Evolutionary conservation across 1,140 invertebrate genomes (phyloP).

Genomic region (Zaprionus taronus): DNA sequence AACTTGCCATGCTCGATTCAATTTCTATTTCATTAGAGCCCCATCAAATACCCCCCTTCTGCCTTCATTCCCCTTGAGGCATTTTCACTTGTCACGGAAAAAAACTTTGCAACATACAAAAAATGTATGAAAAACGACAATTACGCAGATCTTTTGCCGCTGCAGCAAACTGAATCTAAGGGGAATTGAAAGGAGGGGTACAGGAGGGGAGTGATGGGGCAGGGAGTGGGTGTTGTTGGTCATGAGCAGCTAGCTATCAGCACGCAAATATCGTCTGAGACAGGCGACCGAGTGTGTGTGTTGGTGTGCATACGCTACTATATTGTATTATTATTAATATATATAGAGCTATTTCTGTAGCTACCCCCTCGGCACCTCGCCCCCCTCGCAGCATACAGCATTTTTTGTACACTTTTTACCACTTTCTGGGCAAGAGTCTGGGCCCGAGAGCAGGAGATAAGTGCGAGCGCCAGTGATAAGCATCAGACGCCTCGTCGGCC

Average conservation of each 20-base stretch:
- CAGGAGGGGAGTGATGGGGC: neutral
- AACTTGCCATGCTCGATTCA: slow-evolving; percentile 23
- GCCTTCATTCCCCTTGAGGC: no score
- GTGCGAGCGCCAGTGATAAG: slow-evolving; percentile 38
- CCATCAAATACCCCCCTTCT: neutral
- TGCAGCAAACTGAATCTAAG: neutral
- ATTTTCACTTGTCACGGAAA: slow-evolving; percentile 33
- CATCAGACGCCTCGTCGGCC: slow-evolving; percentile 19
- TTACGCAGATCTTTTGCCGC: slow-evolving; percentile 74
- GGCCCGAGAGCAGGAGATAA: slow-evolving; percentile 31
- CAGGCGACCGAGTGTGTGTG: slow-evolving; percentile 31
- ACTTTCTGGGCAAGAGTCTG: slow-evolving; percentile 30
- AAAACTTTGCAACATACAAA: slow-evolving; percentile 42
- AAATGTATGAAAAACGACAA: slow-evolving; percentile 49
- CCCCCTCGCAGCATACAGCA: neutral
- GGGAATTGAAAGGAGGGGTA: neutral
- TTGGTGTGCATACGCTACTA: slow-evolving; percentile 1
- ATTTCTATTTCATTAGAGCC: neutral
- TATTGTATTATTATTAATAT: slow-evolving; percentile 20
- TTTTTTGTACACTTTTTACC: slow-evolving; percentile 19
- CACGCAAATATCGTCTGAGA: slow-evolving; percentile 43
- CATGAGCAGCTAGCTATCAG: slow-evolving; percentile 30
- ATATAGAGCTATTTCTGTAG: slow-evolving; percentile 59
- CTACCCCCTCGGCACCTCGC: slow-evolving; percentile 4
- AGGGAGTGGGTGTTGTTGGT: slow-evolving; percentile 27